Conservation (phyloP, 2,888 invertebrate genomes). For the Drosophila tripunctata region DNA sequence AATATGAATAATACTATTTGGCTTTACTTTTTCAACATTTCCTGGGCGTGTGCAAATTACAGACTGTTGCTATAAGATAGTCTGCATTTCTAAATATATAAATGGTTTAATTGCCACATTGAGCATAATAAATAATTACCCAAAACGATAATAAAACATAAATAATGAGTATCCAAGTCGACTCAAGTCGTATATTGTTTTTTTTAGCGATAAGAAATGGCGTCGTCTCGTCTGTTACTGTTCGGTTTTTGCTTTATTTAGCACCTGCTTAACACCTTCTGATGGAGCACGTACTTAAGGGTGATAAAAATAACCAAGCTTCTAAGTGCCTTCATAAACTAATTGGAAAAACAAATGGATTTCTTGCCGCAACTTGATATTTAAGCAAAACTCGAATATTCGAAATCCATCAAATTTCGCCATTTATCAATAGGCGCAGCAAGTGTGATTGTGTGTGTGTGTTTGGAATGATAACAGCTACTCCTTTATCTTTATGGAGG, state of each 20-base stretch:
- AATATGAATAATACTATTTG: not conserved
- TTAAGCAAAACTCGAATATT: constrained; percentile 36
- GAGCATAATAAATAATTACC: constrained; percentile 31
- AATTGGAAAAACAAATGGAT: not conserved
- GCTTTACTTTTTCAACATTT: no score
- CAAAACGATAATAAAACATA: constrained; percentile 30
- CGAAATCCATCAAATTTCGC: constrained; percentile 25
- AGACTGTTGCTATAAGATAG: constrained; percentile 12
- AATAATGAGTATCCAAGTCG: constrained; percentile 12
- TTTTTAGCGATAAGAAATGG: constrained; percentile 37
- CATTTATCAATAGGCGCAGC: constrained; percentile 12
- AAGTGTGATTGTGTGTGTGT: constrained; percentile 6
- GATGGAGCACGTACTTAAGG: constrained; percentile 15
- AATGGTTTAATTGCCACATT: not conserved
- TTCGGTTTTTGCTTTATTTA: constrained; percentile 26
- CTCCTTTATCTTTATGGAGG: constrained; percentile 26
- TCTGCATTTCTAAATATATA: constrained; percentile 16
- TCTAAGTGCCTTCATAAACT: not conserved
- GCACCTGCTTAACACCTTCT: constrained; percentile 11
- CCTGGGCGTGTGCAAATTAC: constrained; percentile 38
- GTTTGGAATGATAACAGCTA: constrained; percentile 1
- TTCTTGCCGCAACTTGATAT: not conserved
- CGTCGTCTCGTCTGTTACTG: constrained; percentile 34
- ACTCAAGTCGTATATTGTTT: not conserved
- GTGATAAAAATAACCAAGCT: constrained; percentile 9